These are phyloP conservation scores for Zaprionus capensis DNA, from an alignment of 1,140 invertebrate species.

Conservation along the genomic window DNA sequence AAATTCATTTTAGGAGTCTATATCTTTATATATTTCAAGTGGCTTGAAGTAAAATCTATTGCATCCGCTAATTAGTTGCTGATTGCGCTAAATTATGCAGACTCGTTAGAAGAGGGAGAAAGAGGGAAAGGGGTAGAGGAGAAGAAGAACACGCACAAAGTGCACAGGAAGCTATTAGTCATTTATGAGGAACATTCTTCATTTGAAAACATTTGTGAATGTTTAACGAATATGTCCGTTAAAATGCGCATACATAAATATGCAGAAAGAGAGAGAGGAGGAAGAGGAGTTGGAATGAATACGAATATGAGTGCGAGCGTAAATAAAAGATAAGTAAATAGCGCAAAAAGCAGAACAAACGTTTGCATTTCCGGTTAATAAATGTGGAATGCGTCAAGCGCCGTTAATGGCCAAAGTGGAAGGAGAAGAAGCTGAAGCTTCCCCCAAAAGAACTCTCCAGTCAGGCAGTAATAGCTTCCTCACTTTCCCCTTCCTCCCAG, in stretches of 20 bases:
- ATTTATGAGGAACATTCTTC: conserved; percentile 44
- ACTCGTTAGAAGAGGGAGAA: background rate
- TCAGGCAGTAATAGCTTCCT: background rate
- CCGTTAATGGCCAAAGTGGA: conserved; percentile 49
- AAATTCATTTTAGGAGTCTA: too few relatives aligned
- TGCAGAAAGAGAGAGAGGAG: background rate
- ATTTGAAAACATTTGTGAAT: conserved; percentile 39
- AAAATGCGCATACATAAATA: conserved; percentile 35
- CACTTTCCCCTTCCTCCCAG: background rate
- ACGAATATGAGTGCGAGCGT: conserved; percentile 25
- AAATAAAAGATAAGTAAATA: conserved; percentile 66
- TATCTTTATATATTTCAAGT: background rate
- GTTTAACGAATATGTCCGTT: conserved; percentile 34
- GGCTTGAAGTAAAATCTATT: conserved; percentile 28
- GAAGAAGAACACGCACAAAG: conserved; percentile 16
- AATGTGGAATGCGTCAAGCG: conserved; percentile 49
- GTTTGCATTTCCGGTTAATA: conserved; percentile 80
- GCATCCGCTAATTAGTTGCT: conserved; percentile 46
- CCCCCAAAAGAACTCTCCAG: conserved; percentile 1
- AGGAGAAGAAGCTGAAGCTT: background rate
- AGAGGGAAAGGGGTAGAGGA: background rate
- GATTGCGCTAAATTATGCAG: conserved; percentile 48
- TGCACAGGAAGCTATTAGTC: conserved; percentile 53
- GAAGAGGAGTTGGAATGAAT: background rate
- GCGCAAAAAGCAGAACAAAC: conserved; percentile 74